Base-by-base conservation (phyloP, 2,888 invertebrate genomes). In the Caenorhabditis sp. region DNA sequence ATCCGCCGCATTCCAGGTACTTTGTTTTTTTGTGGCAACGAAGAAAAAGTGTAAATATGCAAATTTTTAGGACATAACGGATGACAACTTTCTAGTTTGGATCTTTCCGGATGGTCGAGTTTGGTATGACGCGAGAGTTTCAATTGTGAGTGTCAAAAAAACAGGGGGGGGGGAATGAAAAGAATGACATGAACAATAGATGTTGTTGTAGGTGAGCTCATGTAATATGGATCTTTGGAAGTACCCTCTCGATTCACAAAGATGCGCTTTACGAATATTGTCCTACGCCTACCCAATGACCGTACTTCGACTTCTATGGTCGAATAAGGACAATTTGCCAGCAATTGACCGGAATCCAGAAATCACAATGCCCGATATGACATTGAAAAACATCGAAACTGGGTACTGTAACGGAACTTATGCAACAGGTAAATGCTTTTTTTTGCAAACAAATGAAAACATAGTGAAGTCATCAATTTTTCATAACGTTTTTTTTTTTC, bases 251-350 rank as follows among this genome's bases (percentile, higher is more conserved):
- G 90, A 90, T 77, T 88, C 87, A 2, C 90, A 90, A 79, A 86
- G 89, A 8, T 90, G 90, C 83, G 89, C 89, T 4, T 89, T 90
- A 88, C 89, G 90, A 79, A 89, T 90, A 23, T 89, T 89, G 8
- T 89, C 89, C 2, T 80, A 87, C 69, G 87, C 87, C 0, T 87
- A 87, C 67, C 86, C 86, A 26, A 84, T 84, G 66, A 78, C 84
- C 21, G 86, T 86, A 21, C 70, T 87, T 21, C 77, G 81, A 19
- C 72, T 87, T 6, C 59, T 76, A n/a, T 87, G 87, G 87, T 80
- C 84, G 0, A 68, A 75, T 10, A 69, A 73, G 36, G 77, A 76
- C 17, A 77, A 81, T 24, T 61, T 78, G 12, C 80, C 83, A 8
- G 80, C 87, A 4, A 85, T 87, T 37, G 85, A 86, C 54, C 74